Evolutionary conservation across 2,888 invertebrate species (phyloP).

Genomic region (Troides helena): DNA sequence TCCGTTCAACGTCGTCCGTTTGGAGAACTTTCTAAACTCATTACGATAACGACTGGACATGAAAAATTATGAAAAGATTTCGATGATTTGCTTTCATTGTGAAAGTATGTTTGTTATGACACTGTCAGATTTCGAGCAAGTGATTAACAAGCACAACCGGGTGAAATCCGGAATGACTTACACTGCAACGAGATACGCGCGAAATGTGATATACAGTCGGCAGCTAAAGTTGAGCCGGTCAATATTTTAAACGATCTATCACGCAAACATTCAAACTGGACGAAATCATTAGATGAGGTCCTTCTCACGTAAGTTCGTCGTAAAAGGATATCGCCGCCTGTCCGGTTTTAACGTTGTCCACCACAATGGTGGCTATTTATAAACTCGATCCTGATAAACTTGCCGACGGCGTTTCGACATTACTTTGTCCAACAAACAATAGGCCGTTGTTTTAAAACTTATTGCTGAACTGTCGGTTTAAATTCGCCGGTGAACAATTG

Average conservation of each 20-base stretch:
- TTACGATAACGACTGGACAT: conserved; percentile 12
- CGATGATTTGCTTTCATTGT: conserved; percentile 2
- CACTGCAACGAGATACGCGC: neutral
- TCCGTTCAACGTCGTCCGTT: neutral
- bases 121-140: conserved; percentile 3
- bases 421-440: conserved; percentile 18
- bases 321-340: conserved; percentile 14
- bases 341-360: conserved; percentile 16
- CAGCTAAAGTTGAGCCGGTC: no score
- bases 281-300: no score
- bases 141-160: neutral
- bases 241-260: no score
- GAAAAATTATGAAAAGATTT: neutral
- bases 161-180: neutral
- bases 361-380: conserved; percentile 29
- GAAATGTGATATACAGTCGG: neutral
- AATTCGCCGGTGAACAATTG: no score
- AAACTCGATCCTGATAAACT: conserved; percentile 20
- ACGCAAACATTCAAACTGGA: no score
- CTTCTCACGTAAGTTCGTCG: neutral
- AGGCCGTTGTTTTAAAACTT: conserved; percentile 6
- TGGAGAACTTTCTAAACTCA: conserved; percentile 16
- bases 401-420: neutral
- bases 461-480: neutral
- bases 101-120: neutral